These are phyloP conservation scores for Sicus ferrugineus DNA, from an alignment of 2,888 invertebrate species.

Conservation along the genomic window DNA sequence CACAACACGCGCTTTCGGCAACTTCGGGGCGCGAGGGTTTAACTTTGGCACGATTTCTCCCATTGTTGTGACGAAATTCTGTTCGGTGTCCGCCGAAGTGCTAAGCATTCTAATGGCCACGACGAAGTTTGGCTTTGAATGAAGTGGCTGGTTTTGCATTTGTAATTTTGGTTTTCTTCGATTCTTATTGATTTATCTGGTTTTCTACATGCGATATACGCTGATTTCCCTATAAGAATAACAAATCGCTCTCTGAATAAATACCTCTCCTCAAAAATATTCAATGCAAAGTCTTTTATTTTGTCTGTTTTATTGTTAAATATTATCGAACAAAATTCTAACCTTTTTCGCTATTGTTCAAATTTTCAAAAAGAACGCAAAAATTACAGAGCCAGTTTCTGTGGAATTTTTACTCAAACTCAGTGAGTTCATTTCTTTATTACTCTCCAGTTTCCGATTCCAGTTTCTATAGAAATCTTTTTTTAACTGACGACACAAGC, in stretches of 20 bases:
- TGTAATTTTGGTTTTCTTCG: constrained; percentile 7
- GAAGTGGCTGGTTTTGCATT: constrained; percentile 36
- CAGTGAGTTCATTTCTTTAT: not conserved
- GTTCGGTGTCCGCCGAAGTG: constrained; percentile 24
- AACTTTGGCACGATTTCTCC: constrained; percentile 40
- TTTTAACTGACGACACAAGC: not conserved
- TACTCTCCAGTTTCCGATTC: no score
- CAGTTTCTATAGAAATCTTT: not conserved
- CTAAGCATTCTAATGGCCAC: not conserved
- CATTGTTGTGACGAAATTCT: constrained; percentile 13
- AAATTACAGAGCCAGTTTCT: not conserved
- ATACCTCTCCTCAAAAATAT: not conserved
- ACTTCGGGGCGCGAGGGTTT: constrained; percentile 24
- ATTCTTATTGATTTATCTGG: not conserved
- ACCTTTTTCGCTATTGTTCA: not conserved
- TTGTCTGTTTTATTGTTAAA: not conserved
- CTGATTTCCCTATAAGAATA: not conserved
- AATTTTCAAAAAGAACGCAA: not conserved
- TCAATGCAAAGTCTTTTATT: not conserved
- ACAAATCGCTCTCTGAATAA: not conserved
- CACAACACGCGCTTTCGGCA: not conserved
- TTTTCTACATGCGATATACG: no score
- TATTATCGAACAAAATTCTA: not conserved
- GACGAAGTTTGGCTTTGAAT: constrained; percentile 32
- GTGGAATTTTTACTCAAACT: not conserved